Conservation (phyloP, 2,113 vertebrate genomes). For the Myodes glareolus region DNA sequence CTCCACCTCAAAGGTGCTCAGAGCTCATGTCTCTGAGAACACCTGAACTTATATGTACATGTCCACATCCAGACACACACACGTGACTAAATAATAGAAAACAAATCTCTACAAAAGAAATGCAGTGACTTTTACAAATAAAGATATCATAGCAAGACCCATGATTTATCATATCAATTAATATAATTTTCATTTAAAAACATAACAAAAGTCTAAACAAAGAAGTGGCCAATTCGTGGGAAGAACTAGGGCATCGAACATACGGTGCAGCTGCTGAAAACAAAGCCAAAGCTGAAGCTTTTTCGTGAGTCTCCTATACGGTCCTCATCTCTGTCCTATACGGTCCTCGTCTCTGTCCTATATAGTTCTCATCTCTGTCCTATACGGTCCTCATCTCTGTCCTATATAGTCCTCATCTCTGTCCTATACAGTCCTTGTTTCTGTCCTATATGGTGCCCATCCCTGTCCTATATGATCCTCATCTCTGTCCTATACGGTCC, state of each 20-base stretch:
- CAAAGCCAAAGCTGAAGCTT: background rate
- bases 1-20: background rate
- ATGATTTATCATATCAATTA: background rate
- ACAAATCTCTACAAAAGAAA: background rate
- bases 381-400: background rate
- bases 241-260: background rate
- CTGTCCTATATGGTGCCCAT: background rate
- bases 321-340: background rate
- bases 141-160: background rate
- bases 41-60: no score
- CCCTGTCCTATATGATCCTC: background rate
- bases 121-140: background rate
- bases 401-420: background rate
- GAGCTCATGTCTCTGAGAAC: background rate
- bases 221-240: background rate
- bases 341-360: background rate
- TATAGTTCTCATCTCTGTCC: background rate
- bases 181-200: background rate
- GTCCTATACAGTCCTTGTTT: background rate
- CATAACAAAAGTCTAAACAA: background rate
- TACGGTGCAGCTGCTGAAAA: background rate
- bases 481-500: background rate
- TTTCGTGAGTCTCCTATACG: background rate
- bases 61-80: background rate
- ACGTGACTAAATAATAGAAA: background rate